These are phyloP conservation scores for Mystacides longicornis DNA, from an alignment of 2,888 invertebrate genomes.

Conservation along the genomic window DNA sequence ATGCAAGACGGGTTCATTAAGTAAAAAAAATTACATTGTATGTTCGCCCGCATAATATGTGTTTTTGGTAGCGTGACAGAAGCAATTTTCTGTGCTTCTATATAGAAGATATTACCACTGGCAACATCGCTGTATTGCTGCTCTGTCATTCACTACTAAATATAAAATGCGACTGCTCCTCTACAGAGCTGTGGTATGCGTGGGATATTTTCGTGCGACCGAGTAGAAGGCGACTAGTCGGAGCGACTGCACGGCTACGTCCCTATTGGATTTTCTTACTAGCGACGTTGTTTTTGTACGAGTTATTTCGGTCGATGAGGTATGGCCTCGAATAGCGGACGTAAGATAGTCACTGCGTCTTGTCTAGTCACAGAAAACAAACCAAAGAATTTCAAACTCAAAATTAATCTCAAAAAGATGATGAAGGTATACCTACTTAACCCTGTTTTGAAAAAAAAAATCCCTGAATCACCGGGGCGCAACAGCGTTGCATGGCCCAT, in stretches of 20 bases:
- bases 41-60: neutral
- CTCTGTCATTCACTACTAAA: constrained; percentile 25
- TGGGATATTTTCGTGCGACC: neutral
- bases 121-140: constrained; percentile 22
- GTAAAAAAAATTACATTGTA: too few relatives aligned
- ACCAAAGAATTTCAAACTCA: too few relatives aligned
- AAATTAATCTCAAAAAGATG: too few relatives aligned
- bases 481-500: neutral
- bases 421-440: too few relatives aligned
- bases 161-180: constrained; percentile 14
- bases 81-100: too few relatives aligned
- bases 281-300: neutral
- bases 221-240: neutral
- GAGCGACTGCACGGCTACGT: neutral
- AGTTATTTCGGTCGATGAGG: neutral
- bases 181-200: neutral
- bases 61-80: too few relatives aligned
- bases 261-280: neutral
- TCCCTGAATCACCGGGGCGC: neutral
- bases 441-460: too few relatives aligned
- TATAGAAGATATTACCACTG: constrained; percentile 3
- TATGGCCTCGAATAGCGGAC: constrained; percentile 2
- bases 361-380: too few relatives aligned
- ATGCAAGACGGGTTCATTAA: too few relatives aligned
- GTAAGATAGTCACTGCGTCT: neutral